These are phyloP conservation scores for Meloidogyne exigua DNA, from an alignment of 1,140 invertebrate genomes.

Conservation along the genomic window DNA sequence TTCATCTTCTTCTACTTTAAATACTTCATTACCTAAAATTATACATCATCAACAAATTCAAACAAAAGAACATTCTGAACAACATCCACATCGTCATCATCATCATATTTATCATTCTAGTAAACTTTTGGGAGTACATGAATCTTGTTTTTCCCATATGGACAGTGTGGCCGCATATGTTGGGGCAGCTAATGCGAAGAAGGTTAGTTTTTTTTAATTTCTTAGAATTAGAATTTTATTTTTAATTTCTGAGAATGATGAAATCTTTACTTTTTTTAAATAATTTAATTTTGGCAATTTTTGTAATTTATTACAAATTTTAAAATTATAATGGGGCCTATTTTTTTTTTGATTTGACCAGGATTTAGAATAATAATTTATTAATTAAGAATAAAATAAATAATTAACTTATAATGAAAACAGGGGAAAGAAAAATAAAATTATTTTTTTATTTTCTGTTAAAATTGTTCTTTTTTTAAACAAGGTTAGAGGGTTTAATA, in stretches of 20 bases:
- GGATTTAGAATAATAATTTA: too few species aligned
- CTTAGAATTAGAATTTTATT: not conserved
- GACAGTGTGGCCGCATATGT: conserved; percentile 22
- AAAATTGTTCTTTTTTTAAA: too few species aligned
- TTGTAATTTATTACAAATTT: not conserved
- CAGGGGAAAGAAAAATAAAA: too few species aligned
- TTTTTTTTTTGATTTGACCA: too few species aligned
- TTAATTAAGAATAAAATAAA: too few species aligned
- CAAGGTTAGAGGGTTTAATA: too few species aligned
- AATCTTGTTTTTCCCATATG: conserved; percentile 22
- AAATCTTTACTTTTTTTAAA: not conserved
- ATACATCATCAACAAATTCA: not conserved
- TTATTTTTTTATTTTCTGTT: too few species aligned
- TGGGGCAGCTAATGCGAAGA: conserved; percentile 26
- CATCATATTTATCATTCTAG: not conserved
- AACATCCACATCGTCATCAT: not conserved
- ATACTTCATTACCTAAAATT: not conserved
- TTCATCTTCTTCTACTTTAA: not conserved
- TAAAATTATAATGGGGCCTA: too few species aligned
- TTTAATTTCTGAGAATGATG: not conserved
- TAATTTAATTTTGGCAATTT: not conserved
- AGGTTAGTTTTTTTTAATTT: conserved; percentile 4
- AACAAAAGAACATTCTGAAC: not conserved
- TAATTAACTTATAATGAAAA: too few species aligned
- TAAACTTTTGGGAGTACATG: conserved; percentile 12